These are phyloP conservation scores for Thereva unica DNA, from an alignment of 2,888 invertebrate species.

Conservation along the genomic window DNA sequence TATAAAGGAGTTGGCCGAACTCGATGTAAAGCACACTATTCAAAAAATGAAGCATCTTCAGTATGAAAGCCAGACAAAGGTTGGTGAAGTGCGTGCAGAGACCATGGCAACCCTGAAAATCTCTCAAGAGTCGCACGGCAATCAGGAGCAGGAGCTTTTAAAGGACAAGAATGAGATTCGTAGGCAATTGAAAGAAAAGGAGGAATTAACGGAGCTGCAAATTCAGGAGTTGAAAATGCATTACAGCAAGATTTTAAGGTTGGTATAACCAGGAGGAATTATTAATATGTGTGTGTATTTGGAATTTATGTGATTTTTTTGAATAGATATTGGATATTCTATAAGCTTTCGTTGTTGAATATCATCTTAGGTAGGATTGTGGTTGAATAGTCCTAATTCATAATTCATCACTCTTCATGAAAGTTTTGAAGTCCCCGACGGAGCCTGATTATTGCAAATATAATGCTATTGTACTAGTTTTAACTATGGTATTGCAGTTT, in stretches of 20 bases:
- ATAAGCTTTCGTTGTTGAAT: no score
- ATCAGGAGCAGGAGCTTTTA: constrained; percentile 75
- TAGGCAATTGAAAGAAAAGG: constrained; percentile 61
- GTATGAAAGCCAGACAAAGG: constrained; percentile 85
- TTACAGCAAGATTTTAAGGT: constrained; percentile 52
- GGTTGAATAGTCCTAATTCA: no score
- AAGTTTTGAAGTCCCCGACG: no score
- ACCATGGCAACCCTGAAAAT: constrained; percentile 79
- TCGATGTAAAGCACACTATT: constrained; percentile 83
- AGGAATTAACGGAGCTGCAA: constrained; percentile 56
- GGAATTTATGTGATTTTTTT: no score
- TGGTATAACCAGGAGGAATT: constrained; percentile 42
- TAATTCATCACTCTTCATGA: no score
- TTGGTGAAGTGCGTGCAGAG: constrained; percentile 83
- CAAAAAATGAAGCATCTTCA: constrained; percentile 92
- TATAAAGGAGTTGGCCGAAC: constrained; percentile 82
- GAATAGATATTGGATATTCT: no score
- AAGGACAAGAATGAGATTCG: constrained; percentile 62
- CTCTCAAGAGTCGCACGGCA: constrained; percentile 79
- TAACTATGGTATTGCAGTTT: no score
- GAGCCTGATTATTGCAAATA: no score
- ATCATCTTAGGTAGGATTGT: no score
- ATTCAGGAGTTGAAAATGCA: constrained; percentile 53
- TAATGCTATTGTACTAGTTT: no score
- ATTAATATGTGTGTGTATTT: no score